phyloP scores from a whole-genome alignment of 2,113 vertebrate genomes.

The Rhagologus leucostigma region DNA sequence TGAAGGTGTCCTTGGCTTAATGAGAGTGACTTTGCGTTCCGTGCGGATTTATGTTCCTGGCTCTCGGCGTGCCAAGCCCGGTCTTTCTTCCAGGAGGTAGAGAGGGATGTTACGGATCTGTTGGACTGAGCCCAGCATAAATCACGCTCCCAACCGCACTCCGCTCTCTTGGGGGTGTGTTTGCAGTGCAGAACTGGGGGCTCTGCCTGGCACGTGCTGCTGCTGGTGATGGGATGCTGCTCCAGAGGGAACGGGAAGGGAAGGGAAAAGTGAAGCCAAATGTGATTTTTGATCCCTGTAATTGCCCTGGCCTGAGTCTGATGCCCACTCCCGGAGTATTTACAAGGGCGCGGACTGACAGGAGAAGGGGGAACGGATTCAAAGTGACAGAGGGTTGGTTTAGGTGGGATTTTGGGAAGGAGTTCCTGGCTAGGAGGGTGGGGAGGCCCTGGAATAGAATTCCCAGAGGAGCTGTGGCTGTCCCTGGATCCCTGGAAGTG shows the following conservation, averaged over 20 bases:
- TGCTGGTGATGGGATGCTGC: neutral
- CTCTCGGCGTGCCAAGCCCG: neutral
- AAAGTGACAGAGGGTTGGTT: neutral
- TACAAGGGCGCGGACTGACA: neutral
- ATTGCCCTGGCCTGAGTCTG: neutral
- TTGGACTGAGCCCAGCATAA: neutral
- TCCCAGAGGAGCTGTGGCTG: neutral
- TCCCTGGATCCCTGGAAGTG: neutral
- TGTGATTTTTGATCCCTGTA: neutral
- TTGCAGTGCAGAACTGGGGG: neutral
- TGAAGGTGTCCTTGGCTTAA: conserved; percentile 40
- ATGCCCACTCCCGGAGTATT: neutral
- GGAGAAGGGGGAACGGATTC: neutral
- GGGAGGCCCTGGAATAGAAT: neutral
- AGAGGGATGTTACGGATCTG: neutral
- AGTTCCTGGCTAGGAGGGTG: neutral
- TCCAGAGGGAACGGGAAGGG: neutral
- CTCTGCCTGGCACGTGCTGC: neutral
- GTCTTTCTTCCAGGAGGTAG: neutral
- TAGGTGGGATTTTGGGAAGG: neutral
- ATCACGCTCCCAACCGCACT: neutral
- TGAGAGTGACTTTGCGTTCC: neutral
- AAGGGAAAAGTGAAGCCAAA: neutral
- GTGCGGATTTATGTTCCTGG: neutral
- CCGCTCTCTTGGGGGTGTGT: neutral